These are phyloP conservation scores for Lordiphosa clarofinis DNA, from an alignment of 1,140 invertebrate species.

Conservation along the genomic window DNA sequence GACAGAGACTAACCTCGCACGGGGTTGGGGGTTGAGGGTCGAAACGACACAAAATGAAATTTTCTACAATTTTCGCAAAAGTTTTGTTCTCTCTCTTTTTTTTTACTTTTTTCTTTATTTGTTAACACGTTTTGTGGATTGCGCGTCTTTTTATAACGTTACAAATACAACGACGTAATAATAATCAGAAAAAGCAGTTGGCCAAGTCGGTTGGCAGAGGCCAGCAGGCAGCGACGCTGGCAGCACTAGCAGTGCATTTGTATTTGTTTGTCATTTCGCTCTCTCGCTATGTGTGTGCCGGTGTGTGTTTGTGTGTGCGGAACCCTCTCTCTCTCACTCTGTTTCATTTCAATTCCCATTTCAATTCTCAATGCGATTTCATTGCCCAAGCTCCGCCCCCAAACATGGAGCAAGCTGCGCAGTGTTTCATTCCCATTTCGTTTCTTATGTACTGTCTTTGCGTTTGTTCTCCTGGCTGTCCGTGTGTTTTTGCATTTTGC, in stretches of 20 bases:
- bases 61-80: conserved; percentile 29
- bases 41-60: conserved; percentile 18
- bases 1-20: conserved; percentile 16
- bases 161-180: conserved; percentile 43
- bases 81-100: conserved; percentile 10
- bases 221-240: conserved; percentile 12
- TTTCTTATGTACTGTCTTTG: conserved; percentile 57
- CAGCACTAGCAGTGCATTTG: conserved; percentile 43
- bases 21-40: conserved; percentile 1
- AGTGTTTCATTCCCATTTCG: conserved; percentile 49
- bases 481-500: conserved; percentile 27
- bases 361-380: conserved; percentile 55
- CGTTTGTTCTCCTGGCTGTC: conserved; percentile 36
- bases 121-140: conserved; percentile 50
- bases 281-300: conserved; percentile 37
- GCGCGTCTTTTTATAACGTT: conserved; percentile 25
- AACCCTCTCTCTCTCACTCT: conserved; percentile 29
- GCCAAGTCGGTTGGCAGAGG: conserved; percentile 8
- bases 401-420: conserved; percentile 32
- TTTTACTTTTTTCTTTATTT: conserved; percentile 15
- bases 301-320: conserved; percentile 7
- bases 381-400: conserved; percentile 62
- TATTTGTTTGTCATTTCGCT: conserved; percentile 57
- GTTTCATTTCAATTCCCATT: conserved; percentile 60
- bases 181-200: conserved; percentile 29